These are phyloP conservation scores for Trididemnum miniatum DNA, from an alignment of 23 tunicate species.

Conservation along the genomic window DNA sequence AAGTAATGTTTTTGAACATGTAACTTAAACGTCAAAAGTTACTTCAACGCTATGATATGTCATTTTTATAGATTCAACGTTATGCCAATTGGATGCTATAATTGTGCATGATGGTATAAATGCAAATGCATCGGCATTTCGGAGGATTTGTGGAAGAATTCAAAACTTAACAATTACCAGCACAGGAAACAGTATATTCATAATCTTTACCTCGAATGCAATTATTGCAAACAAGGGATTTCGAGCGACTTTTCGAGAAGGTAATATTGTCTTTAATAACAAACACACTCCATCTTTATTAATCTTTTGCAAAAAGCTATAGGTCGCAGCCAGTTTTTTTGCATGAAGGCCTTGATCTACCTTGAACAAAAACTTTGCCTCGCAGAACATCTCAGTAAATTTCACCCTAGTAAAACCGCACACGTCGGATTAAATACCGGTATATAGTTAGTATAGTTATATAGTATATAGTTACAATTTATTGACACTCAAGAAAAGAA, in stretches of 20 bases:
- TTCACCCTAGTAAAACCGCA: no score
- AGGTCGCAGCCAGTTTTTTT: no score
- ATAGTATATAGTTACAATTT: no score
- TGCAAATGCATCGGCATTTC: constrained; percentile 35
- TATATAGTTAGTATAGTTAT: not conserved
- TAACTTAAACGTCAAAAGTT: no score
- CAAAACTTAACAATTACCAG: constrained; percentile 7
- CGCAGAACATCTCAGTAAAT: no score
- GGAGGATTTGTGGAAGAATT: constrained; percentile 44
- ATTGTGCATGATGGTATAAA: constrained; percentile 46
- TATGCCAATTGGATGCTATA: constrained; percentile 55
- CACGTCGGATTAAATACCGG: not conserved
- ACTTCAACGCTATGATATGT: no score
- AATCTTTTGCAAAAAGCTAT: no score
- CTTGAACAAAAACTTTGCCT: no score
- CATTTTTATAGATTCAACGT: constrained; percentile 4
- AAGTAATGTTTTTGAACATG: no score
- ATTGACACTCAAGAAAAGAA: no score
- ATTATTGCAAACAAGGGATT: constrained; percentile 29
- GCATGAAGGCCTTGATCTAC: no score
- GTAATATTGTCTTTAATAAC: constrained; percentile 15
- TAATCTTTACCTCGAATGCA: constrained; percentile 30
- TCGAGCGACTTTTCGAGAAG: constrained; percentile 33
- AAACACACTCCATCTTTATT: no score
- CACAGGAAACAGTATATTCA: constrained; percentile 39